A percentile compares a stretch with the other conserved stretches of the same genome.
Evolutionary conservation across 2,888 invertebrate genomes (phyloP).

Genomic region (Xylota segnis): DNA sequence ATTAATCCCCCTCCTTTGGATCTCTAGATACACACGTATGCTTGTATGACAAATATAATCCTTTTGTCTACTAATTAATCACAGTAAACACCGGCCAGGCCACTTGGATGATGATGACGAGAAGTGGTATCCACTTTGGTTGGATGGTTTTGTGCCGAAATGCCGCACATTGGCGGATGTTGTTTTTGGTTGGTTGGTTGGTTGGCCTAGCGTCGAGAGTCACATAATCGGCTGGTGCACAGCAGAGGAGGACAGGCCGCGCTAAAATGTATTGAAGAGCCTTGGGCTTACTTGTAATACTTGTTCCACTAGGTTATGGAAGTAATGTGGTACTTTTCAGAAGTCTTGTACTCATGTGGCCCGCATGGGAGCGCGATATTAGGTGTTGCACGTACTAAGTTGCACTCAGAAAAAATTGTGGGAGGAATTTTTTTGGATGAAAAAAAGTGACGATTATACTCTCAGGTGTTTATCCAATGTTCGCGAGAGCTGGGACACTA

Average conservation of each 20-base stretch:
- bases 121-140: background rate
- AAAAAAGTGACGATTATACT: no score
- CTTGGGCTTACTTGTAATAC: slow-evolving; percentile 6
- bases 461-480: no score
- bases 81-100: background rate
- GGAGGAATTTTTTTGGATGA: background rate
- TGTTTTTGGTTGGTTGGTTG: slow-evolving; percentile 5
- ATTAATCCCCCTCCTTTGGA: slow-evolving; percentile 45
- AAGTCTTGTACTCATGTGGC: background rate
- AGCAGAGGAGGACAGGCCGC: background rate
- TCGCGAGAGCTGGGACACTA: no score
- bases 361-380: background rate
- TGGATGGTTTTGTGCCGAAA: slow-evolving; percentile 12
- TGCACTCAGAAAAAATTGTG: slow-evolving; percentile 18
- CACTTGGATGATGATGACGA: background rate
- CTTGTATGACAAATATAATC: slow-evolving; percentile 61
- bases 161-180: slow-evolving; percentile 4
- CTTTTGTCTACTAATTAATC: slow-evolving; percentile 68
- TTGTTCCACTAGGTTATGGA: slow-evolving; percentile 31
- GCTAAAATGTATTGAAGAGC: slow-evolving; percentile 5
- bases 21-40: background rate
- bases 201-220: background rate
- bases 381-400: background rate
- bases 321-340: slow-evolving; percentile 19
- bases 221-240: slow-evolving; percentile 2